Evolutionary conservation across 2,797 vertebrate species (phyloP), one percentile per base, ranked within the genome.

Genomic region (Sebastes baramenuke): DNA sequence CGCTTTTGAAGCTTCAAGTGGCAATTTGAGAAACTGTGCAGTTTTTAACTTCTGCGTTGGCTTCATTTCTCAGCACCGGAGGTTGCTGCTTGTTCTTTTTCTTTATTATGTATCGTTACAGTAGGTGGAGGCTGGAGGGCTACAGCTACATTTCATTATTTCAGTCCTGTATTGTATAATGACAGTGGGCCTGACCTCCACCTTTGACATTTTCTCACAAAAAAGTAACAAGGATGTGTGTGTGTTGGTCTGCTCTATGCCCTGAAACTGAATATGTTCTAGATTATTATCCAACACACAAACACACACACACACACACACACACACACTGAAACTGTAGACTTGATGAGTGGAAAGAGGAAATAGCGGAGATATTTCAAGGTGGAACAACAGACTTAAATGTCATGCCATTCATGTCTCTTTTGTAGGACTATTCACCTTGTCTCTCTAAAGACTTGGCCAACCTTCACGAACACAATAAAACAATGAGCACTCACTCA

Each of bases 331-430:
- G 5, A 52, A 55, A 49, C 20, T 64, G 9, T 8, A 3, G 9
- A 67, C 13, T 12, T 36, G 4, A 69, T 61, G 10, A 59, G 24
- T 73, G 29, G 22, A 58, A 20, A 62, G 25, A 70, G 67, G 13
- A 67, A 34, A 46, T 4, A 38, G n/a, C 14, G 36, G 46, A 61
- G 59, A 66, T 49, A 72, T 60, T 72, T 72, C 2, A 4, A 70
- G 18, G 12, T 56, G 24, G 68, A 70, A 80, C 10, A 61, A 9
- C 10, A 77, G 6, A 52, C 22, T 24, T 54, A 61, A 83, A 74
- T 83, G 76, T 77, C 66, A 79, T 18, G 56, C 61, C 67, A 49
- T 62, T 77, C 6, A 78, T 49, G 52, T 67, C 24, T 72, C 59
- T 59, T 73, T 59, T 36, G 5, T 49, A 42, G 5, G 58, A 18